phyloP scores from a whole-genome alignment of 2,888 invertebrate genomes.

The Gonocerus acuteangulatus region DNA sequence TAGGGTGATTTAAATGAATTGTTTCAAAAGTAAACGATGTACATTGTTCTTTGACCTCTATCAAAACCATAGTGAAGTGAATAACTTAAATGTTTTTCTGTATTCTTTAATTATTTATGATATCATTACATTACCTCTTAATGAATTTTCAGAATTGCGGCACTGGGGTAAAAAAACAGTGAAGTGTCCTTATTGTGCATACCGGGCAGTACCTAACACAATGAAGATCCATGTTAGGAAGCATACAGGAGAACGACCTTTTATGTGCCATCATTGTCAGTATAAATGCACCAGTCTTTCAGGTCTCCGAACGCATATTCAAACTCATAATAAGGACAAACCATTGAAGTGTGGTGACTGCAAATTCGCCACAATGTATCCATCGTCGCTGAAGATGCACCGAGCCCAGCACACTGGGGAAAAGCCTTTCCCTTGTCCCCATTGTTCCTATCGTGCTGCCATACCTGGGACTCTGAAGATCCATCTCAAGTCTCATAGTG shows the following conservation, averaged over 20 bases:
- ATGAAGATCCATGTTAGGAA: slow-evolving; percentile 18
- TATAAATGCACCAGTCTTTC: slow-evolving; percentile 6
- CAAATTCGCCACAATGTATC: slow-evolving; percentile 2
- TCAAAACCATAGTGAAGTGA: too few species aligned
- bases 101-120: too few species aligned
- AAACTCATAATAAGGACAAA: background rate
- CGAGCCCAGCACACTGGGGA: slow-evolving; percentile 14
- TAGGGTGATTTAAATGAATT: too few species aligned
- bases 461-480: slow-evolving; percentile 8
- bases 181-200: slow-evolving; percentile 15
- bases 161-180: slow-evolving; percentile 15
- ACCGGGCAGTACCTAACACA: slow-evolving; percentile 8
- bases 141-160: too few species aligned
- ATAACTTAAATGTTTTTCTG: too few species aligned
- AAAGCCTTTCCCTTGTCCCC: slow-evolving; percentile 6
- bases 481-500: slow-evolving; percentile 8
- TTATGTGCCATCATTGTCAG: slow-evolving; percentile 9
- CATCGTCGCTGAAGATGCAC: slow-evolving; percentile 5
- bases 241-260: slow-evolving; percentile 20
- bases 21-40: too few species aligned
- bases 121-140: too few species aligned
- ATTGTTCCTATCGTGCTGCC: slow-evolving; percentile 10
- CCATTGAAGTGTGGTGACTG: slow-evolving; percentile 14
- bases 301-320: slow-evolving; percentile 7
- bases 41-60: too few species aligned